Evolutionary conservation across 2,113 vertebrate genomes (phyloP).

Genomic region (Caranx ignobilis): DNA sequence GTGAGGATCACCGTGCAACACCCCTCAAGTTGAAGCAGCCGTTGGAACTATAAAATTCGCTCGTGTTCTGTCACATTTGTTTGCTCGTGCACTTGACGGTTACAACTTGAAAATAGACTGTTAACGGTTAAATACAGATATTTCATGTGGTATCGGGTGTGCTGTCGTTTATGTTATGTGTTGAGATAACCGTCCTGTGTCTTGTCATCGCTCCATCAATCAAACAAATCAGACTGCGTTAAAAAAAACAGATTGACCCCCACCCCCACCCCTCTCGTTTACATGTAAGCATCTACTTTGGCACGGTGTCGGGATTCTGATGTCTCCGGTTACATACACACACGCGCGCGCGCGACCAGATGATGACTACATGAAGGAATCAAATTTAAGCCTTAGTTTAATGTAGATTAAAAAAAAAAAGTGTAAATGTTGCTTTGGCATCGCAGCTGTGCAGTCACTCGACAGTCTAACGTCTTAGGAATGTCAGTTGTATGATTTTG

Average conservation of each 20-base stretch:
- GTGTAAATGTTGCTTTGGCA: no score
- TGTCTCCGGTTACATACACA: conserved; percentile 33
- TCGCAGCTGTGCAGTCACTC: not conserved
- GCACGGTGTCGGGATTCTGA: not conserved
- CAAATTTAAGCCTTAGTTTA: accelerated
- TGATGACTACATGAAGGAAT: not conserved
- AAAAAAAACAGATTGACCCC: conserved; percentile 23
- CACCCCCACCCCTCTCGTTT: conserved; percentile 37
- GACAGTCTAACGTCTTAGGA: not conserved
- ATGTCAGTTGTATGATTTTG: not conserved
- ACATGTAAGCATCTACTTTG: conserved; percentile 36
- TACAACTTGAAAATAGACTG: not conserved
- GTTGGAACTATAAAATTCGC: not conserved
- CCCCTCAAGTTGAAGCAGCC: not conserved
- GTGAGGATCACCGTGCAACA: not conserved
- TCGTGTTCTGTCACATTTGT: no score
- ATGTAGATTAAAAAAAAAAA: no score
- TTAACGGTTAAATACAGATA: not conserved
- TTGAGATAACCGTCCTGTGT: not conserved
- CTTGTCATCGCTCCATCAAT: conserved; percentile 14
- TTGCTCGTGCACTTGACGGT: not conserved
- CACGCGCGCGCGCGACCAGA: not conserved
- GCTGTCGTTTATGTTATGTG: not conserved
- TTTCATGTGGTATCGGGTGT: not conserved
- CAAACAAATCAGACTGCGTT: conserved; percentile 34